Evolutionary conservation across 2,113 vertebrate genomes (phyloP).

Genomic region (Catagonus wagneri): DNA sequence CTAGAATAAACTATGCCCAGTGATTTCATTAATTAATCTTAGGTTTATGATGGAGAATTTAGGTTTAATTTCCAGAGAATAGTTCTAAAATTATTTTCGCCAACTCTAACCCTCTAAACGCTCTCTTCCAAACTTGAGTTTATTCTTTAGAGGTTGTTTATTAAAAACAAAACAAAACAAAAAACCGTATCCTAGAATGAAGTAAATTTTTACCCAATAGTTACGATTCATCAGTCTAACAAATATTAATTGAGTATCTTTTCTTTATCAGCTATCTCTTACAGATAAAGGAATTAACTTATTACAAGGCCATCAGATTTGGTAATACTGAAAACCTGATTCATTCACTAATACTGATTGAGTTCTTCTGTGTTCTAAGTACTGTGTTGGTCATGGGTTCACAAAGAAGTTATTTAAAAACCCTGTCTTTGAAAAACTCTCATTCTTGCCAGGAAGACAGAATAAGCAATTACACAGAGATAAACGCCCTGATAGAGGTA

Average conservation of each 20-base stretch:
- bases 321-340: neutral
- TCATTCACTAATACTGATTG: neutral
- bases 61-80: conserved; percentile 37
- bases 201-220: neutral
- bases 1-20: conserved; percentile 75
- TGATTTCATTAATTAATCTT: conserved; percentile 80
- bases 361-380: neutral
- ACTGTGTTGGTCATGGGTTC: neutral
- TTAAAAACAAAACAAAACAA: neutral
- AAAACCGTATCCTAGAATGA: neutral
- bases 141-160: neutral
- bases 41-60: conserved; percentile 52
- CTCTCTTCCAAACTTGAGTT: neutral
- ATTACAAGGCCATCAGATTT: neutral
- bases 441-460: neutral
- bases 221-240: neutral
- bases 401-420: neutral
- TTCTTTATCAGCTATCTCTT: neutral
- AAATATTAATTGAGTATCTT: neutral
- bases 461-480: neutral
- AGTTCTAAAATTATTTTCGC: neutral
- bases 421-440: neutral
- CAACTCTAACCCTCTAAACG: neutral
- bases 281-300: neutral
- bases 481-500: neutral